phyloP scores from a whole-genome alignment of 1,140 invertebrate species.

The Drosophila miranda region DNA sequence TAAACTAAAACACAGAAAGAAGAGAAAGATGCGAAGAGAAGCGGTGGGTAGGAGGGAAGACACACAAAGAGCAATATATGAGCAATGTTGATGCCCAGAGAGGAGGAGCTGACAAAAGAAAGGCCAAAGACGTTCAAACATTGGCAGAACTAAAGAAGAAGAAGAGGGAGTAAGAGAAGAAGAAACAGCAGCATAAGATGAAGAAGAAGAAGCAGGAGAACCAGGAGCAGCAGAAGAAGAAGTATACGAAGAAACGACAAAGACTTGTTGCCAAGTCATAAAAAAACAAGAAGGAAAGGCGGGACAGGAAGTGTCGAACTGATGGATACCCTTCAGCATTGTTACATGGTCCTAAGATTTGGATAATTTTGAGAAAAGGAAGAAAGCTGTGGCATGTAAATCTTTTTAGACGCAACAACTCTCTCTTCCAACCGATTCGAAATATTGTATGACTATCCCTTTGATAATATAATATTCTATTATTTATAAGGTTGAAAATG shows the following conservation, averaged over 20 bases:
- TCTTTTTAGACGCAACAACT: too few relatives aligned
- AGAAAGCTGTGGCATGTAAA: too few relatives aligned
- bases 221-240: slow-evolving; percentile 15
- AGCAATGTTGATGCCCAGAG: slow-evolving; percentile 25
- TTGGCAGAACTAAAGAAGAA: slow-evolving; percentile 6
- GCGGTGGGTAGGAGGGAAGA: background rate
- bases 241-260: slow-evolving; percentile 20
- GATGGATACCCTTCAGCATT: too few relatives aligned
- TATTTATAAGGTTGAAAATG: too few relatives aligned
- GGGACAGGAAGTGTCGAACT: too few relatives aligned
- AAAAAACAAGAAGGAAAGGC: slow-evolving; percentile 19
- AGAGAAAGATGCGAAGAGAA: slow-evolving; percentile 1
- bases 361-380: too few relatives aligned
- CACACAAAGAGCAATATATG: slow-evolving; percentile 38
- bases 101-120: slow-evolving; percentile 59
- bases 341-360: too few relatives aligned
- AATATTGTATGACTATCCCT: too few relatives aligned
- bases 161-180: too few relatives aligned
- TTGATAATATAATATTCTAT: too few relatives aligned
- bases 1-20: slow-evolving; percentile 13
- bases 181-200: background rate
- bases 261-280: slow-evolving; percentile 77
- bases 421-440: too few relatives aligned
- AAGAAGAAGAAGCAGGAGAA: slow-evolving; percentile 6
- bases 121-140: slow-evolving; percentile 73